Percentiles rank a stretch among this genome's conserved stretches.
Conservation (phyloP, 2,113 vertebrate genomes). For the Lontra canadensis region DNA sequence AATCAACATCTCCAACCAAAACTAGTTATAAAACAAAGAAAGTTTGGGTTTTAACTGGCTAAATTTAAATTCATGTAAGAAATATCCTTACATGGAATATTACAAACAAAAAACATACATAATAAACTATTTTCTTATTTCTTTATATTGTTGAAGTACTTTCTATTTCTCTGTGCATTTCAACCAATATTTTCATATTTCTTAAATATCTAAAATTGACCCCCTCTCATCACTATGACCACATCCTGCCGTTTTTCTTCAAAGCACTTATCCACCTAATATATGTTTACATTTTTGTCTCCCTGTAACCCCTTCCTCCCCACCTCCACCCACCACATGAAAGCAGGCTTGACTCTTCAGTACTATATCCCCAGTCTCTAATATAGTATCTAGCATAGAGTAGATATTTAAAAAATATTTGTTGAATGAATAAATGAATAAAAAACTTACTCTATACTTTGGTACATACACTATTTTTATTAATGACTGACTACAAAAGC, state of each 20-base stretch:
- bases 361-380: not conserved
- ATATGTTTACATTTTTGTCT: not conserved
- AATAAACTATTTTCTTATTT: conserved; percentile 18
- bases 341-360: not conserved
- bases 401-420: not conserved
- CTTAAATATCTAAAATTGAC: conserved; percentile 12
- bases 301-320: not conserved
- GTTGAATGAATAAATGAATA: not conserved
- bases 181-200: conserved; percentile 15
- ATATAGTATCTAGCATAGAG: not conserved
- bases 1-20: not conserved
- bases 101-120: conserved; percentile 16
- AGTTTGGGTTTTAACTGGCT: not conserved
- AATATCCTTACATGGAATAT: not conserved
- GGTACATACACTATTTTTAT: conserved; percentile 8
- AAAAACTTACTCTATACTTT: not conserved
- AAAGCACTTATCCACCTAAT: not conserved
- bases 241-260: not conserved
- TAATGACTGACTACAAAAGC: not conserved
- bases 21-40: conserved; percentile 1
- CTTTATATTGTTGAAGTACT: not conserved
- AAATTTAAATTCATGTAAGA: not conserved
- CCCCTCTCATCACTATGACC: not conserved
- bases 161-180: not conserved
- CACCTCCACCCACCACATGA: not conserved